phyloP scores from a whole-genome alignment of 2,888 invertebrate genomes.

The Heliconius erato region DNA sequence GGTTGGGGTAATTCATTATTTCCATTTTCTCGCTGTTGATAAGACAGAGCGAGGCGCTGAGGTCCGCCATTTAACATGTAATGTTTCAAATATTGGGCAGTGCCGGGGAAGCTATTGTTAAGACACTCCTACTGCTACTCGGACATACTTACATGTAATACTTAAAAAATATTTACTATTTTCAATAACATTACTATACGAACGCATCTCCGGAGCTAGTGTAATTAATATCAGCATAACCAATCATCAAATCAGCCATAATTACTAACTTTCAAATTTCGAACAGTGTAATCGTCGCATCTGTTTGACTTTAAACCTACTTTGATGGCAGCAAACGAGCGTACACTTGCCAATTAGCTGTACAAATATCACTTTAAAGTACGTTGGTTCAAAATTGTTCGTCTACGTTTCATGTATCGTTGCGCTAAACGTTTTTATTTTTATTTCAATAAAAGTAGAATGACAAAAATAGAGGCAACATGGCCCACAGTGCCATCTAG shows the following conservation, averaged over 20 bases:
- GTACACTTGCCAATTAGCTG: conserved; percentile 48
- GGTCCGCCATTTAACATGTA: no score
- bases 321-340: conserved; percentile 38
- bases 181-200: no score
- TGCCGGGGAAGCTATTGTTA: no score
- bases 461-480: conserved; percentile 9
- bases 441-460: conserved; percentile 30
- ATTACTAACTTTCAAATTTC: conserved; percentile 23
- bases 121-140: no score
- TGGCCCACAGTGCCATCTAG: conserved; percentile 26
- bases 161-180: no score
- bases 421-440: conserved; percentile 24
- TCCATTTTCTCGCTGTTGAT: no score
- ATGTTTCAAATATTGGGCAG: no score
- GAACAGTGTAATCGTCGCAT: conserved; percentile 29
- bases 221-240: background rate
- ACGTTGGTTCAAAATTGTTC: conserved; percentile 38
- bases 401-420: conserved; percentile 24
- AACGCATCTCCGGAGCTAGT: background rate
- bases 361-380: conserved; percentile 46
- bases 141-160: no score
- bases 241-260: conserved; percentile 18
- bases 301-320: conserved; percentile 22
- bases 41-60: no score
- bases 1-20: no score